Conservation (phyloP, 1,140 invertebrate species). For the Sinella curviseta region DNA sequence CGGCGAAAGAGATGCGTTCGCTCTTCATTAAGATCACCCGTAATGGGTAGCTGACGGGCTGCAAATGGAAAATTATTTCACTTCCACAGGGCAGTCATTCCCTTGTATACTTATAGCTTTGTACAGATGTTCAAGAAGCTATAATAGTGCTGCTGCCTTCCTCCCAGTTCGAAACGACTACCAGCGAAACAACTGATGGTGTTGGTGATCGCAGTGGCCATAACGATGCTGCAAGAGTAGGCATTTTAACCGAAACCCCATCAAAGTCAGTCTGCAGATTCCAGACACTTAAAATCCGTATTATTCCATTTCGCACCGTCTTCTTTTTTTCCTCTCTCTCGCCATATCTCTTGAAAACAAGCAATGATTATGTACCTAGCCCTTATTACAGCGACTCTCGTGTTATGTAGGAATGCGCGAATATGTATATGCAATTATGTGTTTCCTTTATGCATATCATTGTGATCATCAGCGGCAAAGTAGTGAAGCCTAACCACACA, state of each 20-base stretch:
- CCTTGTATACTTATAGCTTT: too few species aligned
- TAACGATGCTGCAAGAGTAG: too few species aligned
- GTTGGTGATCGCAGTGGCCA: too few species aligned
- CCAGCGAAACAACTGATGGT: too few species aligned
- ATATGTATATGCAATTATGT: not conserved
- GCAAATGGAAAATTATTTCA: slow-evolving; percentile 13
- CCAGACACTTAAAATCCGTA: not conserved
- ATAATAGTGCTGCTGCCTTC: too few species aligned
- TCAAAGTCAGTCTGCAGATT: slow-evolving; percentile 1
- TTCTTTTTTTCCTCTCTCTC: not conserved
- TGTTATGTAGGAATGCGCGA: not conserved
- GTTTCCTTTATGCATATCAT: not conserved
- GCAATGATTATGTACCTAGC: not conserved
- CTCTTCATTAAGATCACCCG: not conserved
- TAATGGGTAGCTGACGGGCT: not conserved
- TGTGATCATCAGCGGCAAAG: too few species aligned
- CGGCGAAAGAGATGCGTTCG: too few species aligned
- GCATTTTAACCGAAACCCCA: not conserved
- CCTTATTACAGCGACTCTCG: not conserved
- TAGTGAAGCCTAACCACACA: too few species aligned
- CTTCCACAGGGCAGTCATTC: not conserved
- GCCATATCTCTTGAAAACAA: not conserved
- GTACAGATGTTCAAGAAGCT: not conserved
- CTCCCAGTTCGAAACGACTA: too few species aligned
- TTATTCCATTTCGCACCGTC: not conserved